Percentiles rank a stretch among this genome's conserved stretches.
phyloP scores from a whole-genome alignment of 2,113 vertebrate species.

The Eublepharis macularius region DNA sequence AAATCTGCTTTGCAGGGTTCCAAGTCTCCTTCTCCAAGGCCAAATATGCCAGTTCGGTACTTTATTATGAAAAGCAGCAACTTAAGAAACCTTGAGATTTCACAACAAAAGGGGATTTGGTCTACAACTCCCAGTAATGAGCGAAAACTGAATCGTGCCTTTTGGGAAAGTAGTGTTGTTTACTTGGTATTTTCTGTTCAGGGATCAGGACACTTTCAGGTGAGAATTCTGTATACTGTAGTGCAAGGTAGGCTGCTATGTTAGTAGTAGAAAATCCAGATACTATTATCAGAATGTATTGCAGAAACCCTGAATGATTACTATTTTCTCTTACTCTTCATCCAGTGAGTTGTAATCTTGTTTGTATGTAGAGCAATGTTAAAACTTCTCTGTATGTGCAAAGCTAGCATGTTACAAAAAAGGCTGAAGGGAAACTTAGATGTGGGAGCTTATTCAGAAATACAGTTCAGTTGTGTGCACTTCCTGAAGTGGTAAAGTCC shows the following conservation, averaged over 20 bases:
- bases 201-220: slow-evolving; percentile 93
- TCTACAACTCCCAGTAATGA: slow-evolving; percentile 89
- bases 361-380: background rate
- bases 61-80: slow-evolving; percentile 96
- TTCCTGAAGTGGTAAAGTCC: background rate
- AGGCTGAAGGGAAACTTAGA: background rate
- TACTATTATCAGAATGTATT: background rate
- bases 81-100: slow-evolving; percentile 87
- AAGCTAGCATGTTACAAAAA: background rate
- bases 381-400: background rate
- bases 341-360: background rate
- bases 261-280: background rate
- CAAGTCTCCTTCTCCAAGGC: slow-evolving; percentile 72
- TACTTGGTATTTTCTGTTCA: slow-evolving; percentile 94
- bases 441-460: background rate
- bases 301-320: background rate
- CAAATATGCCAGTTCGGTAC: slow-evolving; percentile 77
- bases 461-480: background rate
- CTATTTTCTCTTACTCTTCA: background rate
- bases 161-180: slow-evolving; percentile 79
- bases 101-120: slow-evolving; percentile 92
- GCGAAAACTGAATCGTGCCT: slow-evolving; percentile 85
- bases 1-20: slow-evolving; percentile 65
- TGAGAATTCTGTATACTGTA: slow-evolving; percentile 52
- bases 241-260: background rate